Evolutionary conservation across 1,140 invertebrate species (phyloP).

Genomic region (Berghia stephanieae): DNA sequence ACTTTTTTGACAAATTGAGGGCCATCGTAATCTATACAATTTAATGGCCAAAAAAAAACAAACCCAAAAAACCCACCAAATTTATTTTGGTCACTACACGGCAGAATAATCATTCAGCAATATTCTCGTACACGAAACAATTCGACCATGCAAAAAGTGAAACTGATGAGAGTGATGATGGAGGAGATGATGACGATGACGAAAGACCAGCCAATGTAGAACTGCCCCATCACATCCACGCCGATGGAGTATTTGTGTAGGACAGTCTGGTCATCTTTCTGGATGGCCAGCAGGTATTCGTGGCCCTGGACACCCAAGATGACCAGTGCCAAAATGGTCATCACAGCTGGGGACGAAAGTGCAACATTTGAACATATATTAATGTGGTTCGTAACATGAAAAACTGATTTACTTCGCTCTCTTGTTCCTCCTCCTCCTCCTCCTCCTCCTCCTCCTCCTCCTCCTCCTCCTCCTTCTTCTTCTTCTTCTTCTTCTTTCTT

Average conservation of each 20-base stretch:
- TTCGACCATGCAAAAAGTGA: constrained; percentile 41
- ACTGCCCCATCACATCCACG: constrained; percentile 34
- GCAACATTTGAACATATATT: neutral
- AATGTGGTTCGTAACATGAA: neutral
- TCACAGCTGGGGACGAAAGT: constrained; percentile 34
- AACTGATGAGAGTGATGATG: constrained; percentile 39
- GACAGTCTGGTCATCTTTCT: constrained; percentile 32
- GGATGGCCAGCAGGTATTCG: constrained; percentile 37
- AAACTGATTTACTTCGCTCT: no score
- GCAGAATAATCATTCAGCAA: no score
- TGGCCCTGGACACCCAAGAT: constrained; percentile 43
- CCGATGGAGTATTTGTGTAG: constrained; percentile 28
- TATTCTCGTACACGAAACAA: no score
- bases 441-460: no score
- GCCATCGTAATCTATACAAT: no score
- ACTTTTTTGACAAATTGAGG: no score
- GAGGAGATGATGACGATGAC: constrained; percentile 38
- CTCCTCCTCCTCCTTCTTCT: no score
- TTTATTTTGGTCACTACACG: no score
- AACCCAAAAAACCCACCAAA: no score
- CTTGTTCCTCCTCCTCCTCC: no score
- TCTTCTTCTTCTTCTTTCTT: no score
- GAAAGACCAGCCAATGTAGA: constrained; percentile 44
- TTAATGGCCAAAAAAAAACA: no score
- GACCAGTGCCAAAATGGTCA: constrained; percentile 41